These are phyloP conservation scores for Strix uralensis DNA, from an alignment of 2,113 vertebrate genomes.

Conservation along the genomic window DNA sequence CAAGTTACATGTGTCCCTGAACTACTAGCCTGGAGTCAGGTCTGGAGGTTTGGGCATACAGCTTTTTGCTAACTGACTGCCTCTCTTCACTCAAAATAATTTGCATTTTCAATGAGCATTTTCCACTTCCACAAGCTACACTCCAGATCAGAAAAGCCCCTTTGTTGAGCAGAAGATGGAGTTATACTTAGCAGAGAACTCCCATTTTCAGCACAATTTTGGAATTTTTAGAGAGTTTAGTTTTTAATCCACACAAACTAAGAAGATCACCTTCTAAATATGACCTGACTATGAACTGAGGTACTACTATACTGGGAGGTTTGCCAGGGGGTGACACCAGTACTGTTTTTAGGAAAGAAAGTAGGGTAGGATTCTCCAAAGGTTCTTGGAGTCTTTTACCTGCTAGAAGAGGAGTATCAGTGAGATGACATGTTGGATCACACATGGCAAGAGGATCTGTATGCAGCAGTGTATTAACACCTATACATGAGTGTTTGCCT, in stretches of 20 bases:
- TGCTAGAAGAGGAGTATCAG: background rate
- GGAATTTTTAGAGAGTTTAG: background rate
- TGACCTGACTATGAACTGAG: background rate
- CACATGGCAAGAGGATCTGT: fast-evolving
- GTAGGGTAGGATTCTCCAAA: background rate
- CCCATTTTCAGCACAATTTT: background rate
- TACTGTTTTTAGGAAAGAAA: background rate
- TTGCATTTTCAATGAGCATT: background rate
- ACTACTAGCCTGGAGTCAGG: background rate
- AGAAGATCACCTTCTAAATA: background rate
- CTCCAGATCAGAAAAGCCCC: background rate
- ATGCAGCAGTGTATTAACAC: background rate
- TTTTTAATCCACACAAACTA: background rate
- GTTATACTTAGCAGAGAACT: background rate
- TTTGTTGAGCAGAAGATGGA: background rate
- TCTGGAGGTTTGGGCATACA: background rate
- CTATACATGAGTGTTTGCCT: background rate
- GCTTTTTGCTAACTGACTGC: background rate
- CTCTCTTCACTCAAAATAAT: background rate
- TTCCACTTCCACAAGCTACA: background rate
- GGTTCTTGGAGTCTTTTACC: background rate
- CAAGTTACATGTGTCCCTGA: background rate
- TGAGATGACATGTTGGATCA: background rate
- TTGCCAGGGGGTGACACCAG: background rate
- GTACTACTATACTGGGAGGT: background rate